Evolutionary conservation across 2,113 vertebrate species (phyloP), one percentile per base, ranked within the genome.

Genomic region (Sigmodon hispidus): DNA sequence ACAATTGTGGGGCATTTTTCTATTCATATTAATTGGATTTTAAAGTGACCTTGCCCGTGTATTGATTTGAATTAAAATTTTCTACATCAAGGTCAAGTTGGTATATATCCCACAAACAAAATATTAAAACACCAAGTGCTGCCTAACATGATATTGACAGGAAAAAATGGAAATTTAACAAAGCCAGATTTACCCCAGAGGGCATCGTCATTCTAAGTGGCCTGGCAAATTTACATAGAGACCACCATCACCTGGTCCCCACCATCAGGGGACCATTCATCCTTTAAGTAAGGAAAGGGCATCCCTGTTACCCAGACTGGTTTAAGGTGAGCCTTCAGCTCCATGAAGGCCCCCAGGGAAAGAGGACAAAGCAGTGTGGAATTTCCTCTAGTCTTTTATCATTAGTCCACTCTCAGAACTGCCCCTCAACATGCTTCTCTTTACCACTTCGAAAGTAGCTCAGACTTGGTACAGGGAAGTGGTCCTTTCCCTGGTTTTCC

Each of bases 11-110:
- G 98, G 96, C 97, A 93, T 97, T 98, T 98, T 98, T 98, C 98
- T 97, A 98, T 98, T 99, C 98, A 98, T 98, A 98, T 98, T 99
- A 99, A 99, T 99, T 99, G 98, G 98, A 98, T 98, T 99, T 98
- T 99, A 98, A 98, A 99, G 98, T 98, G 98, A 99, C 98, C 98
- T 98, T 98, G 98, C 97, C 97, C 95, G 65, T 26, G 97, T 98
- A 99, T 99, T 98, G 99, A 99, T 99, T 97, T 98, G 98, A 98
- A 99, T 99, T 98, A 98, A 98, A 98, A 98, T 98, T 98, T 98
- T 97, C 97, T 97, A 93, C 98, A 97, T 98, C 98, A 98, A 99
- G 98, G 98, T 98, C 97, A 45, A 96, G 97, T 95, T 98, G 98
- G 97, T 97, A 96, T 97, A 95, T 91, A 96, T 98, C 98, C 98